These are phyloP conservation scores for Eurystomus gularis DNA, from an alignment of 2,113 vertebrate species.

Conservation along the genomic window DNA sequence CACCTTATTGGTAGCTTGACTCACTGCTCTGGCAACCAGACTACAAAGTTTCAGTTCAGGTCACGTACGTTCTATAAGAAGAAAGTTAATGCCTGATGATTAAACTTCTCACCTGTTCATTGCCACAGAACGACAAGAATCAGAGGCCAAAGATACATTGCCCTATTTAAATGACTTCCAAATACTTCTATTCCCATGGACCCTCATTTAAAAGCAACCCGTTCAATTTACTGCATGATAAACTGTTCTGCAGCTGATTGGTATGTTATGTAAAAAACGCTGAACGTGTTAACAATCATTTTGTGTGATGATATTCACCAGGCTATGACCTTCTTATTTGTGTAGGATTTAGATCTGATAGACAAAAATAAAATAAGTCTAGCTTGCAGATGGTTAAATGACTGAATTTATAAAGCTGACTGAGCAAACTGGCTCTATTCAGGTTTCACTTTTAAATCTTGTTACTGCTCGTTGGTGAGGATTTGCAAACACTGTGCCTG, in stretches of 20 bases:
- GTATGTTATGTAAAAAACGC: not conserved
- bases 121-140: not conserved
- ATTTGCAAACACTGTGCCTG: slow-evolving; percentile 60
- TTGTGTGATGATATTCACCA: slow-evolving; percentile 11
- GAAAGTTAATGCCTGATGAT: not conserved
- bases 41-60: slow-evolving; percentile 4
- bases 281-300: not conserved
- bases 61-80: not conserved
- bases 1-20: not conserved
- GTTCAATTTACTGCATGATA: not conserved
- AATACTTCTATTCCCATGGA: not conserved
- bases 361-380: not conserved
- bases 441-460: slow-evolving; percentile 62
- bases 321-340: not conserved
- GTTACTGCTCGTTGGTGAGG: slow-evolving; percentile 64
- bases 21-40: not conserved
- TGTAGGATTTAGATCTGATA: not conserved
- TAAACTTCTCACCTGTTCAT: not conserved
- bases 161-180: not conserved
- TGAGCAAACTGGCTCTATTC: slow-evolving; percentile 30
- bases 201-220: not conserved
- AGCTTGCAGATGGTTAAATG: slow-evolving; percentile 48
- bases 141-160: not conserved
- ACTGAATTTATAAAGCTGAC: slow-evolving; percentile 35
- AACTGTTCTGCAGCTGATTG: not conserved